Evolutionary conservation across 2,888 invertebrate species (phyloP).

Genomic region (Nymphalis urticae): DNA sequence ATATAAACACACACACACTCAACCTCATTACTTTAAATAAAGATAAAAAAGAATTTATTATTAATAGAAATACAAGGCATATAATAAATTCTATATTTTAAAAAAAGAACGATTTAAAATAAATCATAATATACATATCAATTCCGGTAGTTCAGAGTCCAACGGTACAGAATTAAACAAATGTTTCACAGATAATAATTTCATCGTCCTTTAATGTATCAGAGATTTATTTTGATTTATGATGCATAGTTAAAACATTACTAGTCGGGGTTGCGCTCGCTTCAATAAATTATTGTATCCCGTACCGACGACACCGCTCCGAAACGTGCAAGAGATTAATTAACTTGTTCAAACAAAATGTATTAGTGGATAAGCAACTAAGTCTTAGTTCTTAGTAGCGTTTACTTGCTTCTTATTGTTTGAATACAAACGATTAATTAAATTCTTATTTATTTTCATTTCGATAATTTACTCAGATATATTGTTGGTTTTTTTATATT

Average conservation of each 20-base stretch:
- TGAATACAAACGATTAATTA: background rate
- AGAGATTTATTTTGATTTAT: constrained; percentile 6
- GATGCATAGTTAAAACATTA: constrained; percentile 9
- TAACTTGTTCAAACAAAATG: constrained; percentile 15
- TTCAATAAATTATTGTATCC: constrained; percentile 25
- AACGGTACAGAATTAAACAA: no score
- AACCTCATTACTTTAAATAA: no score
- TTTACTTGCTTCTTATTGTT: background rate
- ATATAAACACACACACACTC: no score
- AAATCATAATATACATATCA: no score
- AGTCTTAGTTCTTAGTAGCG: constrained; percentile 3
- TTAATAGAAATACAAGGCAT: no score
- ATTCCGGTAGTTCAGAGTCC: no score
- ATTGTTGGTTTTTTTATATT: background rate
- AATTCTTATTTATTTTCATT: background rate
- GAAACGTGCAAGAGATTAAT: constrained; percentile 24
- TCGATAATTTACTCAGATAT: background rate
- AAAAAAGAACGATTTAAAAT: no score
- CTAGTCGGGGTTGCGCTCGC: constrained; percentile 4
- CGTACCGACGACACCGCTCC: constrained; percentile 12
- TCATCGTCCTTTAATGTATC: background rate
- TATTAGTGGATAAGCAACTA: constrained; percentile 8
- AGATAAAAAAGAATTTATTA: no score
- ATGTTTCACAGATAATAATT: constrained; percentile 1
- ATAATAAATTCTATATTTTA: no score